Evolutionary conservation across 2,888 invertebrate species (phyloP).

Genomic region (Drosophila suboccidentalis): DNA sequence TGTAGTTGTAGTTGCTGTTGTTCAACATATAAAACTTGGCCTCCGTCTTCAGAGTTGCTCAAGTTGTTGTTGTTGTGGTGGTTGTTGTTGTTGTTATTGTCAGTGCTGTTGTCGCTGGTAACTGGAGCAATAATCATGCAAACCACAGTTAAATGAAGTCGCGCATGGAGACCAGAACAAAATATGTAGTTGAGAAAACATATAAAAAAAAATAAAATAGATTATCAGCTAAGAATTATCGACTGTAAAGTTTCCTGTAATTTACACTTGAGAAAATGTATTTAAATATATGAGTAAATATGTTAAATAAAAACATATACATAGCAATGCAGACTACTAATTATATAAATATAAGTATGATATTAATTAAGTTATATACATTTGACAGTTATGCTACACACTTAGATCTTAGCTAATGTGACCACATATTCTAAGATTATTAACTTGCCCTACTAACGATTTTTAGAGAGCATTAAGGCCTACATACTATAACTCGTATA

Average conservation of each 20-base stretch:
- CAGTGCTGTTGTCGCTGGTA: constrained; percentile 58
- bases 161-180: constrained; percentile 64
- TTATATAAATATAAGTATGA: no score
- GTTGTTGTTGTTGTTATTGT: constrained; percentile 27
- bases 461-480: no score
- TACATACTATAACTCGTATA: background rate
- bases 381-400: background rate
- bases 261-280: no score
- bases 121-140: constrained; percentile 82
- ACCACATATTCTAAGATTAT: no score
- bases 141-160: constrained; percentile 77
- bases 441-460: no score
- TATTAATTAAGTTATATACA: no score
- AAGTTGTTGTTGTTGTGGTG: constrained; percentile 13
- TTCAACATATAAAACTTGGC: constrained; percentile 52
- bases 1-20: constrained; percentile 48
- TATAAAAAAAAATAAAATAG: background rate
- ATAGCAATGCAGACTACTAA: no score
- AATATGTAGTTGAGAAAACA: constrained; percentile 37
- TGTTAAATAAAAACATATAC: no score
- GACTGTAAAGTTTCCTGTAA: constrained; percentile 6
- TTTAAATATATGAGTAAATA: no score
- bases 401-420: background rate
- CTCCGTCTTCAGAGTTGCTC: constrained; percentile 41
- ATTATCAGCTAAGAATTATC: no score